These are phyloP conservation scores for Rissa tridactyla DNA, from an alignment of 2,113 vertebrate genomes.

Conservation along the genomic window DNA sequence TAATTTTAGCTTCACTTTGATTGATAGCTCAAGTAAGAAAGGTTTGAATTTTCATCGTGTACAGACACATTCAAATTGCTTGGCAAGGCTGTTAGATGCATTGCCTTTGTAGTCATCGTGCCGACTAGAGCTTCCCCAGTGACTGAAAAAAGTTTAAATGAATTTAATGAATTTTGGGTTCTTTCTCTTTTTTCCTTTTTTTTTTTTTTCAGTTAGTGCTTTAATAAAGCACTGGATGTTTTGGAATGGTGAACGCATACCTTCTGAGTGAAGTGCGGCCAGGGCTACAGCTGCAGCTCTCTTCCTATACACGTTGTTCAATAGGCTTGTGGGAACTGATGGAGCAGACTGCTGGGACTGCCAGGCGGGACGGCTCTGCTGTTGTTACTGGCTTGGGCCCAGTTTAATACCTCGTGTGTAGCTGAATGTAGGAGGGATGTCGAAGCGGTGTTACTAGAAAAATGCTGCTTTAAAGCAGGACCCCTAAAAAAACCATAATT, in stretches of 20 bases:
- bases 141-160: slow-evolving; percentile 1
- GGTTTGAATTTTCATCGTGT: slow-evolving; percentile 31
- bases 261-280: slow-evolving; percentile 53
- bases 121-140: background rate
- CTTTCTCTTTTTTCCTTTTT: background rate
- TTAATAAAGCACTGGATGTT: background rate
- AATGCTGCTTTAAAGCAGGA: background rate
- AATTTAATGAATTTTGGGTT: slow-evolving; percentile 21
- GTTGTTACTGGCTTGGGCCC: slow-evolving; percentile 53
- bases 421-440: slow-evolving; percentile 11
- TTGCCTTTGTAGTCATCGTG: background rate
- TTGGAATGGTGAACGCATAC: slow-evolving; percentile 1
- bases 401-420: background rate
- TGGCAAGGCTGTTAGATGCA: background rate
- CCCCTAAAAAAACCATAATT: background rate
- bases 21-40: slow-evolving; percentile 37
- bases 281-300: slow-evolving; percentile 30
- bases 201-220: background rate
- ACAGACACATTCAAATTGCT: slow-evolving; percentile 18
- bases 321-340: background rate
- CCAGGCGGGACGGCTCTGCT: background rate
- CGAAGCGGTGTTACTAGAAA: slow-evolving; percentile 30
- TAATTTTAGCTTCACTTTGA: slow-evolving; percentile 58
- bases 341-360: background rate
- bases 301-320: background rate